A percentile compares a stretch with the other conserved stretches of the same genome.
Conservation (phyloP, 2,888 invertebrate genomes). For the Lycocerus yunnanus region DNA sequence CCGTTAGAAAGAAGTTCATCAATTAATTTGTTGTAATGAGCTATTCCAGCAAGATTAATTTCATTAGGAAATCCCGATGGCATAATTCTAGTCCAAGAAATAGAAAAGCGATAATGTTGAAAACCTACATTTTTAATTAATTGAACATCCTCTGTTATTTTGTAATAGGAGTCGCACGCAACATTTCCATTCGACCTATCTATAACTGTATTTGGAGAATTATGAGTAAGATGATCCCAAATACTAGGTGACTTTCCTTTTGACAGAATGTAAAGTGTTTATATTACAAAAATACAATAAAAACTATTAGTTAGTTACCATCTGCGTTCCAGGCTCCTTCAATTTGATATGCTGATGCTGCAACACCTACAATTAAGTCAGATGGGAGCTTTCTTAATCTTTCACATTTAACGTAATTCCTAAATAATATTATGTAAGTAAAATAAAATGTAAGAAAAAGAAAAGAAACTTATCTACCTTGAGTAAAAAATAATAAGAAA, state of each 20-base stretch:
- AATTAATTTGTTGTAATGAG: constrained; percentile 66
- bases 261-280: neutral
- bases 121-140: constrained; percentile 61
- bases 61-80: constrained; percentile 60
- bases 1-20: constrained; percentile 55
- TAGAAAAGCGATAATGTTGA: constrained; percentile 61
- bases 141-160: constrained; percentile 37
- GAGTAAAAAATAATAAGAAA: too few relatives aligned
- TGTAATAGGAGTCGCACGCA: constrained; percentile 28
- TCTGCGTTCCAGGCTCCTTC: constrained; percentile 60
- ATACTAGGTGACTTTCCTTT: constrained; percentile 46
- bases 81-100: constrained; percentile 69
- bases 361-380: constrained; percentile 33
- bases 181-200: constrained; percentile 48
- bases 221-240: constrained; percentile 59
- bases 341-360: constrained; percentile 58
- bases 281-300: neutral
- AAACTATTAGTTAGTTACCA: constrained; percentile 51
- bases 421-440: too few relatives aligned
- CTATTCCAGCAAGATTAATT: constrained; percentile 65
- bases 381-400: constrained; percentile 25
- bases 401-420: neutral
- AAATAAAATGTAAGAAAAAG: too few relatives aligned
- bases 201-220: constrained; percentile 38
- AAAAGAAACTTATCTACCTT: too few relatives aligned